A percentile compares a stretch with the other conserved stretches of the same genome.
These are phyloP conservation scores for Conistra vaccinii DNA, from an alignment of 2,888 invertebrate species.

Conservation along the genomic window DNA sequence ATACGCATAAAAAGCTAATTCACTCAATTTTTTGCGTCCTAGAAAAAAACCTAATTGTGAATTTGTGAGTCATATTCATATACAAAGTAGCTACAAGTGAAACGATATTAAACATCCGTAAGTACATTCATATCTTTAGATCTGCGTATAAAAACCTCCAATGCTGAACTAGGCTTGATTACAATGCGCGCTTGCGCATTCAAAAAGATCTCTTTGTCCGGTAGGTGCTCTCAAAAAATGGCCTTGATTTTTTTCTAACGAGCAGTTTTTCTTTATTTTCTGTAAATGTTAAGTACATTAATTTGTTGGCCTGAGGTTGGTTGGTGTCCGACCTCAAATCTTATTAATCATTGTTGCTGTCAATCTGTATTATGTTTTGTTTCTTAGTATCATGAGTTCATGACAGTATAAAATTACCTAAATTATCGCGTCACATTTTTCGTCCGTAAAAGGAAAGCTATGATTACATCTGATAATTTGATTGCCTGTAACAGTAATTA, in stretches of 20 bases:
- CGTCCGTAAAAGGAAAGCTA: slow-evolving; percentile 20
- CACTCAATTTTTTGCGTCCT: background rate
- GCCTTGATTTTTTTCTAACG: slow-evolving; percentile 63
- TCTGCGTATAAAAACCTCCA: slow-evolving; percentile 47
- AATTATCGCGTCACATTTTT: slow-evolving; percentile 13
- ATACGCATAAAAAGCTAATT: slow-evolving; percentile 19
- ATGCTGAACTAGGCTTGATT: slow-evolving; percentile 42
- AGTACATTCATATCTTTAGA: slow-evolving; percentile 42
- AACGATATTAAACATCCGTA: slow-evolving; percentile 32
- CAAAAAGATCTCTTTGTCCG: slow-evolving; percentile 56
- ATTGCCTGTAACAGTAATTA: slow-evolving; percentile 18
- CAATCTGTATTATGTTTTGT: slow-evolving; percentile 32
- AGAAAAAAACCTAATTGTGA: slow-evolving; percentile 8
- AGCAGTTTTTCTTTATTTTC: slow-evolving; percentile 58
- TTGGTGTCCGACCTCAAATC: slow-evolving; percentile 43
- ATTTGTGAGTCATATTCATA: slow-evolving; percentile 41
- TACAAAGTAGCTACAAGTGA: slow-evolving; percentile 27
- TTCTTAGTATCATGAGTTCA: slow-evolving; percentile 10
- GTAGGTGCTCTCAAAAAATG: slow-evolving; percentile 64
- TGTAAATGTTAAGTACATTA: slow-evolving; percentile 50
- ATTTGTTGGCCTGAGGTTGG: slow-evolving; percentile 45
- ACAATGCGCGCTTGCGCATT: slow-evolving; percentile 60
- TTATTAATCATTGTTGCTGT: slow-evolving; percentile 35
- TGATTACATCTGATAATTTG: slow-evolving; percentile 13
- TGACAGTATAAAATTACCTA: slow-evolving; percentile 8